phyloP scores from a whole-genome alignment of 53 echinoderm and acorn worm genomes.

The Echinometra lucunter region DNA sequence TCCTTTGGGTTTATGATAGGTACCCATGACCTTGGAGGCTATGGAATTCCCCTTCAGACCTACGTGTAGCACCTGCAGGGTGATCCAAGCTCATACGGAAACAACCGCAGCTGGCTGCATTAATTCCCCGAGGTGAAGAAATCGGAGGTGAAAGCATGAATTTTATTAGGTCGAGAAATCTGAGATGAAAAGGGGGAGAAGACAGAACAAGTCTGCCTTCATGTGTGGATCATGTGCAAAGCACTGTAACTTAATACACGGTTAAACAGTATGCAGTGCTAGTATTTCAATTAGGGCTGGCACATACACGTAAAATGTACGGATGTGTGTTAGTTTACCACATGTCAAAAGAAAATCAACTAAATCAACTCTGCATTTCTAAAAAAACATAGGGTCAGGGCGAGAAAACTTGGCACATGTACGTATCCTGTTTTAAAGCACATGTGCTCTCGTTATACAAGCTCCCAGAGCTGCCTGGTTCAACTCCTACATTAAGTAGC shows the following conservation, averaged over 20 bases:
- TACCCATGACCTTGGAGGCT: conserved; percentile 80
- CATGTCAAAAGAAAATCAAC: not conserved
- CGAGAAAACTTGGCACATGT: too few species aligned
- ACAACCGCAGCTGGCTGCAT: conserved; percentile 90
- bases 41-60: conserved; percentile 98
- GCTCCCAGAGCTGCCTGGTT: too few species aligned
- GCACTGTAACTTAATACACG: too few species aligned
- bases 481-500: too few species aligned
- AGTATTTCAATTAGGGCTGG: not conserved
- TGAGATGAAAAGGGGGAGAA: too few species aligned
- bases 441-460: too few species aligned
- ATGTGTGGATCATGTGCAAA: too few species aligned
- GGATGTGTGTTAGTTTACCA: not conserved
- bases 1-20: conserved; percentile 92
- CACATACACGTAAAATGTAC: not conserved
- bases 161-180: too few species aligned
- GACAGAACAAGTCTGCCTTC: too few species aligned
- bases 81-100: conserved; percentile 96
- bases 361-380: not conserved
- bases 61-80: conserved; percentile 88
- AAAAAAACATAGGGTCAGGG: too few species aligned
- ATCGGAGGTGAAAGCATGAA: not conserved
- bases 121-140: conserved; percentile 82
- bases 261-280: too few species aligned
- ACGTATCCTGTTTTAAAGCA: too few species aligned